Evolutionary conservation across 2,888 invertebrate species (phyloP).

Genomic region (Ormyrus nitidulus): DNA sequence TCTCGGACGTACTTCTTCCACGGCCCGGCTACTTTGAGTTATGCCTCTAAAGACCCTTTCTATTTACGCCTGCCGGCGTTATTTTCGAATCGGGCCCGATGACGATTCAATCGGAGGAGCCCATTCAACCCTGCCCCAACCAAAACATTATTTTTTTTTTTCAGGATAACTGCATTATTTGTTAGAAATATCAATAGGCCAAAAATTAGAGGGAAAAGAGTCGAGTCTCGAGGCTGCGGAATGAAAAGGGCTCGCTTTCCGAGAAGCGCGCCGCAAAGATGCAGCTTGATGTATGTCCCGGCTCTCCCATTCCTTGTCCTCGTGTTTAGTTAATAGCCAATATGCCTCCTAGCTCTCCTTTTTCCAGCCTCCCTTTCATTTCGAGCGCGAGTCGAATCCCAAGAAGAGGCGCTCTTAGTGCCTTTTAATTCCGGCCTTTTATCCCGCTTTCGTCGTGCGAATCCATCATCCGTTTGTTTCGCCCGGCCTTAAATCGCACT

Average conservation of each 20-base stretch:
- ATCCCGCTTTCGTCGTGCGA: background rate
- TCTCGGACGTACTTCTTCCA: conserved; percentile 71
- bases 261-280: conserved; percentile 64
- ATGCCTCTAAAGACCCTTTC: conserved; percentile 68
- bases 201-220: conserved; percentile 57
- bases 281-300: conserved; percentile 67
- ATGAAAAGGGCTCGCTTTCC: conserved; percentile 61
- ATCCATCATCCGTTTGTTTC: conserved; percentile 29
- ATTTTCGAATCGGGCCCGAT: background rate
- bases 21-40: conserved; percentile 69
- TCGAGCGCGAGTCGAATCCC: conserved; percentile 26
- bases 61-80: conserved; percentile 66
- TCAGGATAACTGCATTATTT: no score
- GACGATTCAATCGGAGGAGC: conserved; percentile 36
- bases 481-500: conserved; percentile 6
- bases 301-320: conserved; percentile 69
- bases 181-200: background rate
- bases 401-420: conserved; percentile 39
- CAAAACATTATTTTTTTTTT: no score
- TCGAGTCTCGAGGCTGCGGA: conserved; percentile 21
- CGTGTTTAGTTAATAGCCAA: conserved; percentile 70
- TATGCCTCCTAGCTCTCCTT: conserved; percentile 48
- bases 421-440: conserved; percentile 41
- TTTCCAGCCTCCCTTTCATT: conserved; percentile 5
- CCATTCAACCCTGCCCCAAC: background rate